phyloP scores from a whole-genome alignment of 2,888 invertebrate genomes.

The Microctonus brassicae region DNA sequence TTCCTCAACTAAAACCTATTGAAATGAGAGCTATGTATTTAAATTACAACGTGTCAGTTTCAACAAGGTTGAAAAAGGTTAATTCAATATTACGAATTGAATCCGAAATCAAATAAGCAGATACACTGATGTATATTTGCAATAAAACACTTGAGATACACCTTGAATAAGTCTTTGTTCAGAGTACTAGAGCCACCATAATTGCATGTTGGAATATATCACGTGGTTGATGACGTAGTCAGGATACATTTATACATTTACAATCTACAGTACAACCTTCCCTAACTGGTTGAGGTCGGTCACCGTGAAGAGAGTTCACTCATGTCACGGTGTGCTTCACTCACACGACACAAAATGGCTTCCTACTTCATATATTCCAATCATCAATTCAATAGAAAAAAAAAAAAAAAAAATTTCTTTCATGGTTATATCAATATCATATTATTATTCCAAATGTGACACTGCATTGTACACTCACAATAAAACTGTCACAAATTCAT shows the following conservation, averaged over 20 bases:
- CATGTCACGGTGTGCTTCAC: slow-evolving; percentile 35
- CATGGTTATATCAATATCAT: not conserved
- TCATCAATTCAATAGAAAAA: not conserved
- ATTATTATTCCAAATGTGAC: not conserved
- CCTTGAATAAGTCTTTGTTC: not conserved
- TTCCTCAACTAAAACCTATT: not conserved
- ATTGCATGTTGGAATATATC: slow-evolving; percentile 26
- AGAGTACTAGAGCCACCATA: slow-evolving; percentile 28
- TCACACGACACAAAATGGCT: slow-evolving; percentile 35
- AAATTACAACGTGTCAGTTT: slow-evolving; percentile 44
- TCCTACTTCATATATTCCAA: slow-evolving; percentile 7
- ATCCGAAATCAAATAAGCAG: not conserved
- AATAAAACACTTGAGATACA: not conserved
- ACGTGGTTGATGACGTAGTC: slow-evolving; percentile 39
- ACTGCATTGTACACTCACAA: not conserved
- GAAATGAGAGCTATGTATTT: not conserved
- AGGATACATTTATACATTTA: slow-evolving; percentile 15
- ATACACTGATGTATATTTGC: not conserved
- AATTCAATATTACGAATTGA: not conserved
- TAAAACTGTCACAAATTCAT: not conserved
- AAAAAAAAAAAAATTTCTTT: not conserved
- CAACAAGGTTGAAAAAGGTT: not conserved
- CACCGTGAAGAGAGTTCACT: slow-evolving; percentile 36
- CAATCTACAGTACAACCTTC: slow-evolving; percentile 18
- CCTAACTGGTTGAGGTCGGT: slow-evolving; percentile 29